Evolutionary conservation across 2,113 vertebrate genomes (phyloP).

Genomic region (Bos taurus): ARS-UCD2.0 NC_037337.1:100011501-100012000

Average conservation of each 20-base stretch:
- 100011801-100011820: neutral
- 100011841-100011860: neutral
- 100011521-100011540: neutral
- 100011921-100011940: neutral
- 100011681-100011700: neutral
- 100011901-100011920: neutral
- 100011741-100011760: neutral
- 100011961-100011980: no score
- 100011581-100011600: neutral
- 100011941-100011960: neutral
- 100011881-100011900: neutral
- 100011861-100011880: neutral
- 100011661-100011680: neutral
- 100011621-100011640: neutral
- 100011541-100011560: neutral
- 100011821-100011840: rapidly evolving
- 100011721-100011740: neutral
- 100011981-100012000: no score
- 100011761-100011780: neutral
- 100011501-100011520: neutral
- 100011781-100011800: neutral
- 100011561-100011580: neutral
- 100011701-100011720: neutral
- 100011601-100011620: neutral
- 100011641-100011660: neutral